Evolutionary conservation across 2,797 vertebrate species (phyloP).

Genomic region (Etheostoma perlongum): DNA sequence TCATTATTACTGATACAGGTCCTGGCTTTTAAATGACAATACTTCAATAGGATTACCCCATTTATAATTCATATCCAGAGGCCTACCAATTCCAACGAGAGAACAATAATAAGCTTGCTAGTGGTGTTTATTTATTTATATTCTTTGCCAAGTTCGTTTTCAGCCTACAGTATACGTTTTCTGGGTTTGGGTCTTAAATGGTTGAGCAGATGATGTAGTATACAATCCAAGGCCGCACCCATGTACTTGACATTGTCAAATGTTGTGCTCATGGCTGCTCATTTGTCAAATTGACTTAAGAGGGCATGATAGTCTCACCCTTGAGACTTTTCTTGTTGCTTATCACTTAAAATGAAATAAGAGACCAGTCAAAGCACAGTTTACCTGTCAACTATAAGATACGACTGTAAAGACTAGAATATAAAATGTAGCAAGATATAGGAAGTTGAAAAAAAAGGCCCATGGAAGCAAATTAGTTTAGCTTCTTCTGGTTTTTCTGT

Average conservation of each 20-base stretch:
- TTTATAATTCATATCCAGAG: conserved; percentile 70
- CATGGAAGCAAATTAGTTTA: conserved; percentile 10
- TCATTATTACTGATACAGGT: conserved; percentile 73
- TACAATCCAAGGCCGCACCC: conserved; percentile 39
- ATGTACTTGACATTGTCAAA: conserved; percentile 56
- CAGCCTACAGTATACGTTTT: conserved; percentile 11
- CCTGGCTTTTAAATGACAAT: conserved; percentile 63
- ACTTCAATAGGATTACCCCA: conserved; percentile 67
- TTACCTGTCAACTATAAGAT: conserved; percentile 59
- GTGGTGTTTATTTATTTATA: conserved; percentile 48
- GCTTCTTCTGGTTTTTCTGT: conserved; percentile 3
- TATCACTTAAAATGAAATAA: conserved; percentile 71
- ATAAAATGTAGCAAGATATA: conserved; percentile 37
- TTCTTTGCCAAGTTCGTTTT: conserved; percentile 33
- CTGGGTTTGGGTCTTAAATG: conserved; percentile 29
- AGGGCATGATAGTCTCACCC: conserved; percentile 60
- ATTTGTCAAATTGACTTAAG: conserved; percentile 74
- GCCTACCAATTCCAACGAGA: conserved; percentile 46
- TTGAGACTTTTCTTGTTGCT: conserved; percentile 61
- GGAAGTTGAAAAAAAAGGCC: conserved; percentile 11
- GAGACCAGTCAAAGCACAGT: conserved; percentile 58
- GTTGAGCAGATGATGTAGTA: conserved; percentile 42
- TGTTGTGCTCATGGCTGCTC: conserved; percentile 56
- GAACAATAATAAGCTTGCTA: conserved; percentile 53
- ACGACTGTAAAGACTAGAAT: conserved; percentile 45